phyloP scores from a whole-genome alignment of 2,888 invertebrate species.

The Tanypteryx hageni region DNA sequence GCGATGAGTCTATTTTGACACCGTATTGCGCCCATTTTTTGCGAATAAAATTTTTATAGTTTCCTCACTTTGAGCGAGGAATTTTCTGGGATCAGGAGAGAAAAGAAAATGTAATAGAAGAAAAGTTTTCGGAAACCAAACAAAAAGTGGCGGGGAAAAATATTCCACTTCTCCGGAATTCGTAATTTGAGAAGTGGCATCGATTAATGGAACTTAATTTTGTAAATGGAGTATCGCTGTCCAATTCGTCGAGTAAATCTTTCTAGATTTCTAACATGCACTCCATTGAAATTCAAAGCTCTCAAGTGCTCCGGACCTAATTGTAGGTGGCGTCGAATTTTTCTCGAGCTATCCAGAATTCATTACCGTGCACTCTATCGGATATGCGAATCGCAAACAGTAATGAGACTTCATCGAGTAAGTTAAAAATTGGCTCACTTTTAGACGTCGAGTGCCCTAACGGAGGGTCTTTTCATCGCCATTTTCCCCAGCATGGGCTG shows the following conservation, averaged over 20 bases:
- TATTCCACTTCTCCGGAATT: not conserved
- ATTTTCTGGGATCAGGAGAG: not conserved
- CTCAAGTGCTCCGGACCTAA: not conserved
- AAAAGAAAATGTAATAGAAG: not conserved
- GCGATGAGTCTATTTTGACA: not conserved
- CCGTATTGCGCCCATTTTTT: not conserved
- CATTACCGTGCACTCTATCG: not conserved
- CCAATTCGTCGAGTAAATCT: not conserved
- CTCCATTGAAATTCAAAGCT: slow-evolving; percentile 31
- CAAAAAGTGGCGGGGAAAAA: not conserved
- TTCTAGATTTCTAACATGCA: slow-evolving; percentile 17
- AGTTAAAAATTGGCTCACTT: not conserved
- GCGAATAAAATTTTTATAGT: too few relatives aligned
- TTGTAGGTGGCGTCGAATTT: not conserved
- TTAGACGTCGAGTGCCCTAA: not conserved
- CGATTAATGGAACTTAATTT: slow-evolving; percentile 36
- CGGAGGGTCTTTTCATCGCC: not conserved
- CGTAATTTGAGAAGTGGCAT: slow-evolving; percentile 18
- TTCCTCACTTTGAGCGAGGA: too few relatives aligned
- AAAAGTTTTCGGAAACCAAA: slow-evolving; percentile 15
- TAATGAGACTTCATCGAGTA: not conserved
- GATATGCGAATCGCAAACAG: not conserved
- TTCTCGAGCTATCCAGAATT: not conserved
- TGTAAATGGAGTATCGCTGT: slow-evolving; percentile 54
- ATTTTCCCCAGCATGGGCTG: not conserved